Base-by-base conservation (phyloP, 1,140 invertebrate species). In the Zeugodacus cucurbitae region DNA sequence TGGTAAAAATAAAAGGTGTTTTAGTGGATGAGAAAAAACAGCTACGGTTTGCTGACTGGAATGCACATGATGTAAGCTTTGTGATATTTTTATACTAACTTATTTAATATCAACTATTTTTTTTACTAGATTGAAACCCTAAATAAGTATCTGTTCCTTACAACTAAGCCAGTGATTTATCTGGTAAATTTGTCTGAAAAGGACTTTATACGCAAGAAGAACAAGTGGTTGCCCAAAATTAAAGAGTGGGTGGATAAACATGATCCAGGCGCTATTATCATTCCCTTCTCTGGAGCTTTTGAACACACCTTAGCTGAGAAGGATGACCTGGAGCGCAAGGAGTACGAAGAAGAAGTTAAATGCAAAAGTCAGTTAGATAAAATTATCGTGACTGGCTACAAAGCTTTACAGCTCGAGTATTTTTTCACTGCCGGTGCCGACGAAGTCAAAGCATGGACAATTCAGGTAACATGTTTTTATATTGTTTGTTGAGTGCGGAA, bases 381-480 rank as follows among this genome's bases (percentile, higher is more conserved):
- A 94, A 99, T 99, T 89, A 99, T 99, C 89, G 95, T 98, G 0
- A 98, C 97, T 92, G 99, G 99, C 74, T 99, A 99, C 94, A 99
- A 99, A 93, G 96, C 98, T 6, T 94, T 99, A 34, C 97, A 98
- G 90, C 94, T 99, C 78, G 97, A 98, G 91, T 99, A 99, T 93
- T 99, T 99, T 95, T 99, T 99, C 94, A 99, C 99, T 8, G 95
- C 96, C 37, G 99, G 99, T 17, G 95, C 96, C 86, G 99, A 99
- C 94, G 99, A 99, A 95, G 99, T 99, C 1, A 99, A 99, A 94
- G 98, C 98, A 11, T 99, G 99, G 99, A 99, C 98, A 3, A 98
- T 99, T 94, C 98, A 99, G 96, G 98, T 98, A 58, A 34, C 34
- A 82, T 14, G 3, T 32, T 17, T 41, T 10, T 34, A 29, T 41